phyloP scores from a whole-genome alignment of 2,888 invertebrate genomes.

The Perdita meconis region DNA sequence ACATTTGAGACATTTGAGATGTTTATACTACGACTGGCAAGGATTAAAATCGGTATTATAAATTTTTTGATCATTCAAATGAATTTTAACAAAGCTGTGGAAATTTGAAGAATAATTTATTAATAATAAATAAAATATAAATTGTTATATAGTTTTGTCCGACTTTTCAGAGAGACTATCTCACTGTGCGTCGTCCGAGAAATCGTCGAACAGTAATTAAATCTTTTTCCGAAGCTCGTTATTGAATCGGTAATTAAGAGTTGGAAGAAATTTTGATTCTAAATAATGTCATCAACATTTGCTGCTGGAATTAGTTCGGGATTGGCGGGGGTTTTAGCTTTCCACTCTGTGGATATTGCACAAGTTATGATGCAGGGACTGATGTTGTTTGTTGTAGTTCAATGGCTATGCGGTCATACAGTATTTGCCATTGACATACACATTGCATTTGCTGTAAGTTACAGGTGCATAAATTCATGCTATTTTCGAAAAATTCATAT shows the following conservation, averaged over 20 bases:
- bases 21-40: too few relatives aligned
- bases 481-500: too few relatives aligned
- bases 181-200: background rate
- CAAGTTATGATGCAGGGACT: slow-evolving; percentile 2
- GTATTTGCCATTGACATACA: background rate
- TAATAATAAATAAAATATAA: too few relatives aligned
- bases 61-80: too few relatives aligned
- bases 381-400: background rate
- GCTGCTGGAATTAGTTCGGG: background rate
- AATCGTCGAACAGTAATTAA: slow-evolving; percentile 27
- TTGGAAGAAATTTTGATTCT: background rate
- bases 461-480: too few relatives aligned
- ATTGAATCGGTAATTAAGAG: background rate
- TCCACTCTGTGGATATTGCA: background rate
- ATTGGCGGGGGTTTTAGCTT: background rate
- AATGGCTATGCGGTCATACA: background rate
- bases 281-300: slow-evolving; percentile 7
- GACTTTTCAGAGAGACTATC: too few relatives aligned
- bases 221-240: background rate
- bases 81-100: too few relatives aligned
- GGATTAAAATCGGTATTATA: too few relatives aligned
- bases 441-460: background rate
- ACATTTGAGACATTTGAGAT: too few relatives aligned
- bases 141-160: too few relatives aligned
- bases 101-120: too few relatives aligned